A percentile compares a stretch with the other conserved stretches of the same genome.
Evolutionary conservation across 37 sponge, comb jelly and placozoan genomes (phyloP).

Genomic region (Beroe forskalii): DNA sequence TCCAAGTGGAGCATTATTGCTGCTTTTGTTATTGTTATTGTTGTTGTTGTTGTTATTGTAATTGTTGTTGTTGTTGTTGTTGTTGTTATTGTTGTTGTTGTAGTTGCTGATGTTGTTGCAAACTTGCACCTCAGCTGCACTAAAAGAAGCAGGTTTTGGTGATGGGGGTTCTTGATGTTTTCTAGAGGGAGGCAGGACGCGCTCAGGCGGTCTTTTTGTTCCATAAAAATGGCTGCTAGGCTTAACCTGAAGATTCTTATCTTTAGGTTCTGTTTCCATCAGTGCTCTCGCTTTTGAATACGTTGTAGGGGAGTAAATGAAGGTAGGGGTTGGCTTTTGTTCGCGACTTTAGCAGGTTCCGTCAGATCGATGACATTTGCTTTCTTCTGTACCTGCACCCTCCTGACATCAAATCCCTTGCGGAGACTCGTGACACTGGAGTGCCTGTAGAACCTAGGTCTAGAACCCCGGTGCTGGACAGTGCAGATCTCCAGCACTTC

Average conservation of each 20-base stretch:
- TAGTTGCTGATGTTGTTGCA: no score
- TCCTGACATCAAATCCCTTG: not conserved
- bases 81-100: no score
- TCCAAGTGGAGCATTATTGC: not conserved
- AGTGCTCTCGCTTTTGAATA: constrained; percentile 9
- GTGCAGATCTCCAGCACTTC: no score
- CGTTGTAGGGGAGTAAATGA: constrained; percentile 27
- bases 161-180: not conserved
- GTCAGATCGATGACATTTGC: not conserved
- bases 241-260: not conserved
- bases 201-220: not conserved
- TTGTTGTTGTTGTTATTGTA: no score
- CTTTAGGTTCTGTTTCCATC: not conserved
- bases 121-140: not conserved
- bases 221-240: not conserved
- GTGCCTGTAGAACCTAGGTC: not conserved
- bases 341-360: not conserved
- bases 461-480: no score
- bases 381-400: not conserved
- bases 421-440: not conserved
- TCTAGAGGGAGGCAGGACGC: not conserved
- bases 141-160: not conserved
- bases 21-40: not conserved
- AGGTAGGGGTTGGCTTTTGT: not conserved
- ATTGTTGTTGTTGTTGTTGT: no score